Evolutionary conservation across 2,797 vertebrate species (phyloP).

Genomic region (Mormyrus proboscirostris): DNA sequence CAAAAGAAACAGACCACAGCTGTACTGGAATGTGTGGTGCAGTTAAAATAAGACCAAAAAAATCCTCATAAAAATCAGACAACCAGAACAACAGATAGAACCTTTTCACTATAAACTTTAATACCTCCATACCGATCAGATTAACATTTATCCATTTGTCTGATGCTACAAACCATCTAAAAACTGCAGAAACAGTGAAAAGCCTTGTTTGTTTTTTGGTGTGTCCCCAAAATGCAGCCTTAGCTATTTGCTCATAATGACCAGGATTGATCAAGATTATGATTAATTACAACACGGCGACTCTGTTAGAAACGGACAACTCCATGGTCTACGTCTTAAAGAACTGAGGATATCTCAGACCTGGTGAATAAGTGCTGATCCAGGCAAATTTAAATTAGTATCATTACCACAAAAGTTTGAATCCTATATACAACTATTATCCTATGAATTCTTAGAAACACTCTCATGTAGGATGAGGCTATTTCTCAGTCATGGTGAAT

Average conservation of each 20-base stretch:
- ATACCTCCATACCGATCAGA: neutral
- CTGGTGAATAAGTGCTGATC: neutral
- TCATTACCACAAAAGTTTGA: neutral
- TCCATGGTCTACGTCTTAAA: neutral
- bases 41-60: neutral
- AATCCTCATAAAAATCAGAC: neutral
- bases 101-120: neutral
- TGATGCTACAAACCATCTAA: neutral
- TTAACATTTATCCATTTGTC: neutral
- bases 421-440: neutral
- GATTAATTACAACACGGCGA: neutral
- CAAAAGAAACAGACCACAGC: neutral
- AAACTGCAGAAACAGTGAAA: neutral
- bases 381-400: neutral
- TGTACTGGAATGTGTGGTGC: neutral
- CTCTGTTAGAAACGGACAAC: neutral
- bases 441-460: neutral
- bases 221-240: neutral
- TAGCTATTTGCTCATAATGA: neutral
- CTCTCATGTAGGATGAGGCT: neutral
- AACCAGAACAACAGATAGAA: neutral
- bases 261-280: neutral
- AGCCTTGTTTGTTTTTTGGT: neutral
- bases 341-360: neutral
- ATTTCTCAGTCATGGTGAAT: neutral